Conservation (phyloP, 2,113 vertebrate genomes). For the Aleadryas rufinucha region DNA sequence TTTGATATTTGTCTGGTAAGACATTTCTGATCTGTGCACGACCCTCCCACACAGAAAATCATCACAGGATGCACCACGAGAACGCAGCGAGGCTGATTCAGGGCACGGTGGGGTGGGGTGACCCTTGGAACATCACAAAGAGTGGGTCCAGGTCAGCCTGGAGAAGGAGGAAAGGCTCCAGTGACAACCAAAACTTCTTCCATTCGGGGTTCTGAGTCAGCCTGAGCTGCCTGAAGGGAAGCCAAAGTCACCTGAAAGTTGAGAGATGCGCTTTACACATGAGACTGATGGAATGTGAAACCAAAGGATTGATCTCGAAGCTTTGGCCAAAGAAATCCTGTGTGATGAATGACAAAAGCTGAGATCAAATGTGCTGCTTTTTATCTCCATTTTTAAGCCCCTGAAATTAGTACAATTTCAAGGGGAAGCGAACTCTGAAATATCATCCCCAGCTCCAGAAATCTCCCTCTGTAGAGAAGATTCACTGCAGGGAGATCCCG, state of each 20-base stretch:
- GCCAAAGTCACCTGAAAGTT: neutral
- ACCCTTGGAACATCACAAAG: no score
- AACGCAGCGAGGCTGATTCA: fast-evolving
- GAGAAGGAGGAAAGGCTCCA: neutral
- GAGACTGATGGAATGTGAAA: neutral
- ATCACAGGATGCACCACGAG: neutral
- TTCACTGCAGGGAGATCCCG: neutral
- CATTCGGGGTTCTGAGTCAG: neutral
- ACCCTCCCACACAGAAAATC: neutral
- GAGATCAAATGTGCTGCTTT: neutral
- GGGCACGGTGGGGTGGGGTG: no score
- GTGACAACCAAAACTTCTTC: neutral
- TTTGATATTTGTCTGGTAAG: fast-evolving
- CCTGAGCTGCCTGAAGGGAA: neutral
- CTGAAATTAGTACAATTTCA: neutral
- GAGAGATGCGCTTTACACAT: fast-evolving
- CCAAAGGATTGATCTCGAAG: neutral
- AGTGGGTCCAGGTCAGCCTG: fast-evolving
- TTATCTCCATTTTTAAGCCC: neutral
- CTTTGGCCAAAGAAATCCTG: neutral
- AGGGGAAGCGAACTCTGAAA: neutral
- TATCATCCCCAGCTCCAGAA: neutral
- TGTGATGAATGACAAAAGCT: neutral
- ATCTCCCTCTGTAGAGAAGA: neutral
- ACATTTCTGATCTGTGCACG: neutral